phyloP scores from a whole-genome alignment of 2,888 invertebrate species.

The Celastrina argiolus region DNA sequence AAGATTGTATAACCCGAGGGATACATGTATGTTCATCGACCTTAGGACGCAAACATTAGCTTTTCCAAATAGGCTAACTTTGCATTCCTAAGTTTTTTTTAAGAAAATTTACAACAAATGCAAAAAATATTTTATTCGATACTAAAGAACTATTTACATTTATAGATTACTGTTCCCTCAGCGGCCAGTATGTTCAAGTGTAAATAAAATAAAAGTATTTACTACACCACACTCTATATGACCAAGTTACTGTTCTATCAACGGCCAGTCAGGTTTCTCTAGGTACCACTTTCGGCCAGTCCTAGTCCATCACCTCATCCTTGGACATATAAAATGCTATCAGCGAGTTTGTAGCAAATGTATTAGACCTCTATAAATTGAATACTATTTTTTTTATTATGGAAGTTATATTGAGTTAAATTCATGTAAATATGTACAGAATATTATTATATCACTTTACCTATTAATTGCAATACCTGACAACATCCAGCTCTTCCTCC shows the following conservation, averaged over 20 bases:
- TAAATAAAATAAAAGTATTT: not conserved
- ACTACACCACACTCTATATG: not conserved
- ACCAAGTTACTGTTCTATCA: not conserved
- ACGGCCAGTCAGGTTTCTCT: not conserved
- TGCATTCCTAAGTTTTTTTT: not conserved
- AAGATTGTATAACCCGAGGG: not conserved
- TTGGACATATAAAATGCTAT: not conserved
- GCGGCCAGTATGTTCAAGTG: not conserved
- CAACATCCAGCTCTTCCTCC: constrained; percentile 12
- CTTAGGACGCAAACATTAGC: not conserved
- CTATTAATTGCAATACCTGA: not conserved
- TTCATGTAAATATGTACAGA: not conserved
- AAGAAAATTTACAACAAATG: no score
- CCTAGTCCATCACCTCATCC: not conserved
- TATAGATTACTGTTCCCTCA: not conserved
- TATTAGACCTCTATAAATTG: not conserved
- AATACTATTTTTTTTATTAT: not conserved
- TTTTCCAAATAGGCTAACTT: not conserved
- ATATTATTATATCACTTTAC: not conserved
- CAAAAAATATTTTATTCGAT: no score
- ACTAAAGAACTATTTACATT: not conserved
- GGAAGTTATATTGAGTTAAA: not conserved
- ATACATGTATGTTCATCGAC: not conserved
- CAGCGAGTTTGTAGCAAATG: constrained; percentile 8
- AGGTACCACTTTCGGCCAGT: not conserved